These are phyloP conservation scores for Spatula clypeata DNA, from an alignment of 2,797 vertebrate genomes.

Conservation along the genomic window DNA sequence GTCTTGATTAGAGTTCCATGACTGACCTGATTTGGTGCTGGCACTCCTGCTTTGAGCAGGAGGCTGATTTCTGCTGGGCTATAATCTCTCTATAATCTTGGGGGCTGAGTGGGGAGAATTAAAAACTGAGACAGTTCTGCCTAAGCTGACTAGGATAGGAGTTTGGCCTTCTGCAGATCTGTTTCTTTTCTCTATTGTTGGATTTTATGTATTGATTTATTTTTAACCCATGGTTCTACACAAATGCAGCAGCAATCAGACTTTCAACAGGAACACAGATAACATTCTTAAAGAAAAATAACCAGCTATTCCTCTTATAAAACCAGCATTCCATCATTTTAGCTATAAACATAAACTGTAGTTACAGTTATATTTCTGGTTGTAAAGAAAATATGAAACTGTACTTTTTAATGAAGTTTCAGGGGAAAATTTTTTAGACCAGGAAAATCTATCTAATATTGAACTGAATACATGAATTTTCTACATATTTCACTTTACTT, in stretches of 20 bases:
- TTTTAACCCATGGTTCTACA: background rate
- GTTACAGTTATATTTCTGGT: background rate
- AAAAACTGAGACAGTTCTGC: background rate
- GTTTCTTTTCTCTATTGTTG: background rate
- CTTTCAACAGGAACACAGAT: background rate
- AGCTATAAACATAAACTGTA: background rate
- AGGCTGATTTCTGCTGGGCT: background rate
- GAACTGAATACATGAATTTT: background rate
- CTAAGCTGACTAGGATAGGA: background rate
- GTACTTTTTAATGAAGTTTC: background rate
- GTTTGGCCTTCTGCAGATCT: background rate
- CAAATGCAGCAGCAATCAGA: background rate
- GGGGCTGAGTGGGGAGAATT: background rate
- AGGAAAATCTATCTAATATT: background rate
- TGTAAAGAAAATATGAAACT: background rate
- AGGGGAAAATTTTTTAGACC: accelerated
- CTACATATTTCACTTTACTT: background rate
- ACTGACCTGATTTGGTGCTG: background rate
- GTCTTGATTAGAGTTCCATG: accelerated
- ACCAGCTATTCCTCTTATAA: background rate
- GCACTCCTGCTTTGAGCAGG: background rate
- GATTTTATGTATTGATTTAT: background rate
- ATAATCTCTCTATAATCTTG: background rate
- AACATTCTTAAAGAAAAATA: background rate
- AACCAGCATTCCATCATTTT: background rate